These are phyloP conservation scores for Malurus elegans DNA, from an alignment of 2,113 vertebrate species.

Conservation along the genomic window DNA sequence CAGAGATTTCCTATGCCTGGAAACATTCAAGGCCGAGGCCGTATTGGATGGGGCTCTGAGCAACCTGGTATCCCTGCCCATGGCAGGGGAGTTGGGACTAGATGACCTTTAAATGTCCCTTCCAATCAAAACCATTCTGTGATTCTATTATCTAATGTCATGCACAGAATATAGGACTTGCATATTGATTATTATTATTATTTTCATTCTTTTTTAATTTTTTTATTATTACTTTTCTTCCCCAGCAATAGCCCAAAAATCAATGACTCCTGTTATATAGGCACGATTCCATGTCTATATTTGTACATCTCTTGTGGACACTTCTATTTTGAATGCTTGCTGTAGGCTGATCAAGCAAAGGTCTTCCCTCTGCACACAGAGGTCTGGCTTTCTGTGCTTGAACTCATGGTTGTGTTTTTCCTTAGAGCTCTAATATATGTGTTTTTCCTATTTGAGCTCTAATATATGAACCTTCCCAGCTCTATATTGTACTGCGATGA, in stretches of 20 bases:
- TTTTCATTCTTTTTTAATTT: too few relatives aligned
- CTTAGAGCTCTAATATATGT: neutral
- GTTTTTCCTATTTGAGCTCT: neutral
- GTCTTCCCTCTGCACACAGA: neutral
- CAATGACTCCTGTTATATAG: neutral
- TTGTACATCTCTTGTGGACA: neutral
- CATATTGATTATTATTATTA: neutral
- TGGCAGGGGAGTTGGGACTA: neutral
- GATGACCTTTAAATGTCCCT: neutral
- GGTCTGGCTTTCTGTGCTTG: too few relatives aligned
- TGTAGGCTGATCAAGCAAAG: neutral
- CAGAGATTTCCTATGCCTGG: neutral
- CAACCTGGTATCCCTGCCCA: neutral
- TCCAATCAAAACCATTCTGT: neutral
- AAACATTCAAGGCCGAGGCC: neutral
- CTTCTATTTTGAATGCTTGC: too few relatives aligned
- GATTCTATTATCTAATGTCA: neutral
- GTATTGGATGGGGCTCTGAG: neutral
- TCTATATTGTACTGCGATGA: neutral
- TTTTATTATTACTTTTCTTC: neutral
- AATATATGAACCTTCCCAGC: neutral
- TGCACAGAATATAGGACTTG: neutral
- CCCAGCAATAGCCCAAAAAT: fast-evolving
- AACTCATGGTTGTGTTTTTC: neutral
- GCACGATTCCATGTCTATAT: neutral